Conservation (phyloP, 1,140 invertebrate species). For the Nymphalis io region DNA sequence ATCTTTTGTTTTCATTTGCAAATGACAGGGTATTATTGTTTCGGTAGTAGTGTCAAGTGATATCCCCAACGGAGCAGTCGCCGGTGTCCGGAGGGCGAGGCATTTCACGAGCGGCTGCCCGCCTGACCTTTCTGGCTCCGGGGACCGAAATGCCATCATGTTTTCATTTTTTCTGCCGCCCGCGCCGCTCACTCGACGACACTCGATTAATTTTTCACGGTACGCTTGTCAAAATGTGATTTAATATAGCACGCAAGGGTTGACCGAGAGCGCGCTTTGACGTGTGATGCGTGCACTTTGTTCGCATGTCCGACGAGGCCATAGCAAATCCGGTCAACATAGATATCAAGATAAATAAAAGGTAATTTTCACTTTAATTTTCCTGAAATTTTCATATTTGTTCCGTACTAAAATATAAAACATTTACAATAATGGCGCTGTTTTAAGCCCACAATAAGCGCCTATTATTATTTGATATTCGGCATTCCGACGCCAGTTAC, state of each 20-base stretch:
- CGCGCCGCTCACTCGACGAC: slow-evolving; percentile 67
- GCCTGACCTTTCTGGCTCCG: slow-evolving; percentile 71
- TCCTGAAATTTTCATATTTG: slow-evolving; percentile 11
- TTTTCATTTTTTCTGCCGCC: slow-evolving; percentile 72
- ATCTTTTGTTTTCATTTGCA: slow-evolving; percentile 29
- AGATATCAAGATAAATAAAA: slow-evolving; percentile 27
- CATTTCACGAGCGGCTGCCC: slow-evolving; percentile 75
- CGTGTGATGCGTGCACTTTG: slow-evolving; percentile 65
- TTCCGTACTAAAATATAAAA: slow-evolving; percentile 26
- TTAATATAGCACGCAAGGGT: slow-evolving; percentile 74
- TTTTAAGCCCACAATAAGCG: slow-evolving; percentile 33
- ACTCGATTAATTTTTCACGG: slow-evolving; percentile 80
- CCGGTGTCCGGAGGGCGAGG: slow-evolving; percentile 60
- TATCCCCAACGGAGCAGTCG: slow-evolving; percentile 56
- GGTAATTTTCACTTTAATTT: slow-evolving; percentile 14
- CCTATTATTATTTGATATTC: slow-evolving; percentile 40
- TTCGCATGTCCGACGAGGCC: slow-evolving; percentile 34
- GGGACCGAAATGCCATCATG: slow-evolving; percentile 76
- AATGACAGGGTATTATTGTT: slow-evolving; percentile 38
- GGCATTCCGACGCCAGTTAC: slow-evolving; percentile 50
- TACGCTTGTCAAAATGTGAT: slow-evolving; percentile 80
- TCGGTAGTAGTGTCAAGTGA: slow-evolving; percentile 39
- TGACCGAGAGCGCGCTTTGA: slow-evolving; percentile 65
- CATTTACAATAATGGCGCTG: slow-evolving; percentile 29
- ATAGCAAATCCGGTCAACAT: slow-evolving; percentile 36